Evolutionary conservation across 2,113 vertebrate genomes (phyloP), one percentile per base, ranked within the genome.

Genomic region (Hippocampus abdominalis): DNA sequence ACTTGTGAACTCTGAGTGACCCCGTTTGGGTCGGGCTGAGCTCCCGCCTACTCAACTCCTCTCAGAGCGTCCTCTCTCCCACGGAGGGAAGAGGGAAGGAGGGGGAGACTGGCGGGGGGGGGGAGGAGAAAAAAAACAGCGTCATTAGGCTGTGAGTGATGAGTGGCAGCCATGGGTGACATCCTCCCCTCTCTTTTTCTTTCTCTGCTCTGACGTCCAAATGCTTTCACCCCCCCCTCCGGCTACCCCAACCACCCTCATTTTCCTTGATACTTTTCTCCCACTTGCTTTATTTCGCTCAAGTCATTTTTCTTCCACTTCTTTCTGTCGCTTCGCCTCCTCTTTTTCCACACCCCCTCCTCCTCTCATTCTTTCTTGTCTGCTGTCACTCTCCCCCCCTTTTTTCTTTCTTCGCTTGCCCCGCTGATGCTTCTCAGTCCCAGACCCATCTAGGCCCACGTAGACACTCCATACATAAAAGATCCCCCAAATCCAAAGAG

Each of bases 1-100:
- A 93, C 93, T 94, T 93, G 92, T 98, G 96, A 98, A 97, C 96
- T 98, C 93, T 92, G 88, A 84, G 93, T 95, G 95, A 98, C 95
- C 96, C 94, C 87, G 72, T 91, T 91, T 92, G 94, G 95, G 95
- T 95, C 94, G 95, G 87, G 93, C 91, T 68, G 92, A 90, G n/a
- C 91, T 92, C 93, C 93, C 93, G 91, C 92, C 92, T 53, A 36
- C 57, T 60, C 32, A 60, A 60, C 65, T 68, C 92, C 93, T 91
- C 40, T 64, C 63, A 44, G 18, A 46, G 63, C 63, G 63, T 64
- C 91, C 73, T 18, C 81, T 79, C 82, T 80, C 75, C 74, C 84
- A 86, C 63, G 40, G 74, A 81, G 83, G 84, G 80, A 81, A 85
- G 78, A 54, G 49, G 72, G 84, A 89, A 89, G 85, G 78, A 82